Base-by-base conservation (phyloP, 2,888 invertebrate species). In the Boloria selene region DNA sequence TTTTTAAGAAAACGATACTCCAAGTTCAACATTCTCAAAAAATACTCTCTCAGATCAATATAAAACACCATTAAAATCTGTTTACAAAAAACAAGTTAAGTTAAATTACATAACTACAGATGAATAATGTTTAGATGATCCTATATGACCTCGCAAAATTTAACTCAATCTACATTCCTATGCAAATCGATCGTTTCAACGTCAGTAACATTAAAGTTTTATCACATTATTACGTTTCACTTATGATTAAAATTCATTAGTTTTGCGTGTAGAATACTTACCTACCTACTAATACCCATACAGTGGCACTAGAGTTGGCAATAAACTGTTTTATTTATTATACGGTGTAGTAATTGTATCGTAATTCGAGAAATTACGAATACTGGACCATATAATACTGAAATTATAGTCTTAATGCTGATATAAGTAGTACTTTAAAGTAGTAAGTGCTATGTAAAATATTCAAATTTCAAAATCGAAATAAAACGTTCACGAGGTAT, bases 131-230 rank as follows among this genome's bases (percentile, higher is more conserved):
- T 49, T 44, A 50, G 61, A 54, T 44, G 49, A 31, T 53, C 38
- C 60, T 13, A 60, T 50, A 49, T 52, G 61, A 17, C 68, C 65
- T 65, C 64, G 68, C 61, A 16, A 53, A 61, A 69, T 61, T 58
- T 55, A 54, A 64, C 51, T 65, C 50, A 51, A 65, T 53, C 68
- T 65, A 61, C 69, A 68, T 70, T 64, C 64, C 55, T 53, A 65
- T 68, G 67, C 54, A 70, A 65, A 66, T 60, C 63, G 42, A 54
- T 61, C 61, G 54, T 62, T 61, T 58, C 61, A 63, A 61, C 49
- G 50, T 16, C 50, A 45, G 64, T 64, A 53, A 64, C 52, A 64
- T 64, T 51, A 52, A 52, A 52, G 47, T 64, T 59, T 64, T 64
- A 59, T 64, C 38, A 64, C 58, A 59, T 51, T 47, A 38, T 26